Base-by-base conservation (phyloP, 2,888 invertebrate genomes). In the Nowickia ferox region DNA sequence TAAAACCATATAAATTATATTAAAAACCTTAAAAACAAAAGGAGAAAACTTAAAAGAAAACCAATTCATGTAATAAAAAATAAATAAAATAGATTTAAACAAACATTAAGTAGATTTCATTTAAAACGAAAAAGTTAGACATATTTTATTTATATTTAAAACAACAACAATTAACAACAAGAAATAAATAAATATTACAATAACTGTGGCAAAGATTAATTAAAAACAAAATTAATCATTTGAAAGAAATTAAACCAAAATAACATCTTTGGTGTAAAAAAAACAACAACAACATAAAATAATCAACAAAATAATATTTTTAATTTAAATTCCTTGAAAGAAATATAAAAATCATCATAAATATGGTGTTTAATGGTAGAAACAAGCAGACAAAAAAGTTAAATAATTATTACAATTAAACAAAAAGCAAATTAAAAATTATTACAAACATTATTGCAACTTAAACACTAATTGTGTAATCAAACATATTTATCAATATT, bases 121-220 rank as follows among this genome's bases (percentile, higher is more conserved):
- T 78, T 57, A 69, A 72, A 68, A 51, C 48, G 46, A 61, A 78
- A 68, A 71, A 65, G 9, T 53, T 66, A 51, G 5, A 30, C 30
- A 30, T 66, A 63, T 76, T 76, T 68, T 65, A 15, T 74, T 82
- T 69, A 53, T 65, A n/a, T 61, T 74, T 51, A 80, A 76, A 80
- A 63, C 48, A 59, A 68, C 42, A 61, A 59, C 84, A 30, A 30
- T 87, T 44, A 44, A 22, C 6, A 30, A 30, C 5, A 30, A 30
- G 5, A 30, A 87, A 86, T 79, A 88, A 87, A 84, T 84, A 89
- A 88, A 91, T 91, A 91, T 91, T 91, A 91, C 91, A 91, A 91
- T 91, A 91, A 91, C 91, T 91, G 91, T 91, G 91, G 91, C 84
- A 87, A 80, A 74, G 72, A 87, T 68, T 74, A 75, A 63, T 44